phyloP scores from a whole-genome alignment of 2,113 vertebrate species.

The Proterorhinus semilunaris region DNA sequence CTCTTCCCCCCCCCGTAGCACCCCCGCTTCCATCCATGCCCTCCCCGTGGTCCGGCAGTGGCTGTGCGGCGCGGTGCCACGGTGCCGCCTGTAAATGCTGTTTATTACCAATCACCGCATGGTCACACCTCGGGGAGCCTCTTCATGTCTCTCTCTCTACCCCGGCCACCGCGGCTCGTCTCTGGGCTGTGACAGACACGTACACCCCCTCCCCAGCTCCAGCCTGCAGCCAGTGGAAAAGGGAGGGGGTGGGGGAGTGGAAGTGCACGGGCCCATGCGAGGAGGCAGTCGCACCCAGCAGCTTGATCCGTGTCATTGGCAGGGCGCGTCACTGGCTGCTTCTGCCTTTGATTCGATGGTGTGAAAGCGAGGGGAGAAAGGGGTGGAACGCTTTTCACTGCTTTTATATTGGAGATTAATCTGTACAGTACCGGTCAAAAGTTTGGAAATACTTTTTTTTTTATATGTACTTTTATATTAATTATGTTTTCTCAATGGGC shows the following conservation, averaged over 20 bases:
- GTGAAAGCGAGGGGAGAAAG: slow-evolving; percentile 30
- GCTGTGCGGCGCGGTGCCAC: slow-evolving; percentile 46
- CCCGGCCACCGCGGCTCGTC: slow-evolving; percentile 60
- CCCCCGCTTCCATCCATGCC: slow-evolving; percentile 16
- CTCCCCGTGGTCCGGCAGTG: slow-evolving; percentile 40
- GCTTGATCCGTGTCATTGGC: slow-evolving; percentile 77
- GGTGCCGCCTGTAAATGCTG: slow-evolving; percentile 61
- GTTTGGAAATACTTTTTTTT: too few species aligned
- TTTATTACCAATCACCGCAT: slow-evolving; percentile 67
- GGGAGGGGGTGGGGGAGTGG: slow-evolving; percentile 16
- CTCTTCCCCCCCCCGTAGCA: neutral
- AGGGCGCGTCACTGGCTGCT: slow-evolving; percentile 67
- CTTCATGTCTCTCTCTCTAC: slow-evolving; percentile 31
- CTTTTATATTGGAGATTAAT: too few species aligned
- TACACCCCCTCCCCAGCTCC: neutral
- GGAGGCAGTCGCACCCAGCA: slow-evolving; percentile 67
- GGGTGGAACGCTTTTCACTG: too few species aligned
- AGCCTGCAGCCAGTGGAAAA: too few species aligned
- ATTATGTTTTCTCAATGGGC: too few species aligned
- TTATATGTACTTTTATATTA: too few species aligned
- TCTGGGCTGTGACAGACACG: slow-evolving; percentile 70
- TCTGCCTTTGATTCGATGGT: slow-evolving; percentile 77
- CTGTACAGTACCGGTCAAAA: too few species aligned
- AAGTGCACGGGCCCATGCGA: slow-evolving; percentile 67
- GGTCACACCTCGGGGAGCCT: slow-evolving; percentile 63